These are phyloP conservation scores for Phoenicopterus ruber DNA, from an alignment of 2,113 vertebrate species.

Conservation along the genomic window DNA sequence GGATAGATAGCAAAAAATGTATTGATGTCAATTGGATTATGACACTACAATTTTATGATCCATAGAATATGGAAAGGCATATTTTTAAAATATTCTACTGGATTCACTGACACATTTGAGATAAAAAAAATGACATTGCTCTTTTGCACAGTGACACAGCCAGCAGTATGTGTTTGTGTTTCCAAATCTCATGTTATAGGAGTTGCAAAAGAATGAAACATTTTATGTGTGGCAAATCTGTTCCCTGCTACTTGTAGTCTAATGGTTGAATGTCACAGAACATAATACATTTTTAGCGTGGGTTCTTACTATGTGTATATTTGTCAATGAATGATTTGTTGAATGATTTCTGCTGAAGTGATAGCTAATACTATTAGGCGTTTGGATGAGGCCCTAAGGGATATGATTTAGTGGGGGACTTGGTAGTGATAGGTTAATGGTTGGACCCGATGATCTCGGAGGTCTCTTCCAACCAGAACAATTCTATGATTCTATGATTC, in stretches of 20 bases:
- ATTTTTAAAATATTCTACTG: not conserved
- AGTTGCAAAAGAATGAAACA: not conserved
- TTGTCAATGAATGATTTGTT: not conserved
- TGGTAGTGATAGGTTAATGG: no score
- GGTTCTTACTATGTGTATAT: rapidly evolving
- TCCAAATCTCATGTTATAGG: not conserved
- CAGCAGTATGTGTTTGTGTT: not conserved
- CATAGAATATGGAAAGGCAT: not conserved
- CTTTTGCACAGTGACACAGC: not conserved
- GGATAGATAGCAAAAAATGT: not conserved
- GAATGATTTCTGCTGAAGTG: not conserved
- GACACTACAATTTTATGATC: not conserved
- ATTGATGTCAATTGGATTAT: not conserved
- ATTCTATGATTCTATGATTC: no score
- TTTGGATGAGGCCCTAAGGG: no score
- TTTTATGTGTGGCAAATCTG: not conserved
- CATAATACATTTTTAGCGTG: not conserved
- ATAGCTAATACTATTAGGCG: not conserved
- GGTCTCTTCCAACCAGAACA: no score
- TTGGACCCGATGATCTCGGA: no score
- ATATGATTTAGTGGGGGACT: no score
- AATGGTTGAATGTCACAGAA: not conserved
- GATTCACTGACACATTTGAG: not conserved
- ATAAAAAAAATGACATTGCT: not conserved
- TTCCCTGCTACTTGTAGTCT: not conserved